phyloP scores from a whole-genome alignment of 2,797 vertebrate genomes.

The Monodelphis domestica region DNA sequence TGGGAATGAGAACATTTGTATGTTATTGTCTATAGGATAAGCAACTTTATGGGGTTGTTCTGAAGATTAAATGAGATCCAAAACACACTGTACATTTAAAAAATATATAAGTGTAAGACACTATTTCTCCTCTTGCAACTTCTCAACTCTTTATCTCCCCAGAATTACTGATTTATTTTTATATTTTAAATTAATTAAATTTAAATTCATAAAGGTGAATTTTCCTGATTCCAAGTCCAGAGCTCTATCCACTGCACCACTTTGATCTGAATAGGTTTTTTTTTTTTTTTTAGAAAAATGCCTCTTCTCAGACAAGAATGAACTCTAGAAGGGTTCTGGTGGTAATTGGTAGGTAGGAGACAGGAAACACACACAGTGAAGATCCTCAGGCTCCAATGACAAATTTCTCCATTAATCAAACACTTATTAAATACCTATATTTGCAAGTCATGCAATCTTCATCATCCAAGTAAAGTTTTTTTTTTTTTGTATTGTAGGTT shows the following conservation, averaged over 20 bases:
- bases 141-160: too few species aligned
- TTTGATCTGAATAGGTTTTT: neutral
- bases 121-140: neutral
- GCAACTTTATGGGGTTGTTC: neutral
- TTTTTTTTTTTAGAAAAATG: neutral
- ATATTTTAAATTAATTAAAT: too few species aligned
- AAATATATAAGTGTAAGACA: neutral
- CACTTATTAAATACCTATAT: neutral
- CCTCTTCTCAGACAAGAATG: neutral
- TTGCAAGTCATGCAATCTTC: neutral
- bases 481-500: constrained; percentile 78
- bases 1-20: neutral
- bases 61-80: neutral
- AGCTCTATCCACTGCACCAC: neutral
- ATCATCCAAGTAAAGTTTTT: constrained; percentile 48
- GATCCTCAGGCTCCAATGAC: neutral
- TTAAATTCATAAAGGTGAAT: neutral
- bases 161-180: too few species aligned
- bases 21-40: neutral
- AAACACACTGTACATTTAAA: neutral
- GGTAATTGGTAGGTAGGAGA: neutral
- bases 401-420: neutral
- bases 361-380: neutral
- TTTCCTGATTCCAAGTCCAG: neutral
- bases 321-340: neutral